Base-by-base conservation (phyloP, 2,888 invertebrate genomes). In the Sinodicranocentrus sp. region DNA sequence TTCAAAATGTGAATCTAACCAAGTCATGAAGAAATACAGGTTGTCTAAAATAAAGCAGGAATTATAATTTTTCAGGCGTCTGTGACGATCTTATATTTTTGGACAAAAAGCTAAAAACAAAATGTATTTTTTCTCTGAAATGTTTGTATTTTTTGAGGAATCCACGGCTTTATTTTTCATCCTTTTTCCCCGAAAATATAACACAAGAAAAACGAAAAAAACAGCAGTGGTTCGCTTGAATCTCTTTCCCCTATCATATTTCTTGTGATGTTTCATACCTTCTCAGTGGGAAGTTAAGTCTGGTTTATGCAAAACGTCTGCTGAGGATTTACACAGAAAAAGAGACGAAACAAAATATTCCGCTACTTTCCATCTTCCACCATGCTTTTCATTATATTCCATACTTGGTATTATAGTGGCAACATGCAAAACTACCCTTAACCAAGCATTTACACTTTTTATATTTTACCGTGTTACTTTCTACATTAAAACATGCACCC, bases 261-360 rank as follows among this genome's bases (percentile, higher is more conserved):
- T 13, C 57, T 15, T 21, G 57, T 28, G 10, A 44, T n/a, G 72
- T 43, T 43, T 21, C 71, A 68, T 73, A 48, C 57, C 44, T 33
- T 39, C 73, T n/a, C 82, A 57, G 80, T 67, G 39, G 80, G 80
- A 80, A 25, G 67, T 57, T 59, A 79, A 79, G 79, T 73, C 72
- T 28, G 80, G 44, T 72, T 75, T 84, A 80, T 76, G 76, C 28
- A 80, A 80, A 80, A 48, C 44, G 71, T 80, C 52, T 57, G 15
- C 6, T 59, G 77, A 76, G 70, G 75, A 70, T 54, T 76, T 78
- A 79, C 63, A 39, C 54, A 61, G 25, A 71, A 54, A 71, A 76
- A 19, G 23, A 23, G 23, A 57, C 6, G 23, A 57, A 57, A 57
- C n/a, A n/a, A n/a, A n/a, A n/a, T n/a, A n/a, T n/a, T n/a, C n/a